phyloP scores from a whole-genome alignment of 23 tunicate species.

The Corella eumyota region DNA sequence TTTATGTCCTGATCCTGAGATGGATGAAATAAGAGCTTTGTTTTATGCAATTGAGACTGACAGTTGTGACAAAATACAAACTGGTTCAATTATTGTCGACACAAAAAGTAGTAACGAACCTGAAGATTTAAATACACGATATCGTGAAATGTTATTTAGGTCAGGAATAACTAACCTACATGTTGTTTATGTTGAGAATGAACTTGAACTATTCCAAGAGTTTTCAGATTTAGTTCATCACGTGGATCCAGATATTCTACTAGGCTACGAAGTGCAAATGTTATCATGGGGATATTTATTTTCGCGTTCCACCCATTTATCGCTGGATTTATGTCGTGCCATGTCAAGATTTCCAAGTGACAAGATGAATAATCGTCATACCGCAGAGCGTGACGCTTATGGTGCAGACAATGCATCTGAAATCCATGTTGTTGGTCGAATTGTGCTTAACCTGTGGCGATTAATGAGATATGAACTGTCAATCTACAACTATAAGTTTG shows the following conservation, averaged over 20 bases:
- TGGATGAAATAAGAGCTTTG: constrained; percentile 62
- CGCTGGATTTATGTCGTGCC: constrained; percentile 57
- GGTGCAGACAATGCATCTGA: constrained; percentile 79
- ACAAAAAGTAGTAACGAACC: not conserved
- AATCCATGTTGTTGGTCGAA: constrained; percentile 49
- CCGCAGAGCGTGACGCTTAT: constrained; percentile 30
- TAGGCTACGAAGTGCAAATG: constrained; percentile 89
- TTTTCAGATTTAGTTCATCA: constrained; percentile 5
- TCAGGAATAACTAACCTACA: constrained; percentile 44
- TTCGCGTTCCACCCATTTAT: constrained; percentile 42
- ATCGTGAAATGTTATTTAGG: not conserved
- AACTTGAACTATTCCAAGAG: constrained; percentile 24
- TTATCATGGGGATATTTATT: constrained; percentile 80
- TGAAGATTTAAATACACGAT: not conserved
- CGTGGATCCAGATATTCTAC: constrained; percentile 38
- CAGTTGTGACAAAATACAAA: not conserved
- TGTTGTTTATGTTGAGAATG: constrained; percentile 22
- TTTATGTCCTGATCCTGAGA: constrained; percentile 70
- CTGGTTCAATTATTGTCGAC: constrained; percentile 44
- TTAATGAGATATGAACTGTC: constrained; percentile 58
- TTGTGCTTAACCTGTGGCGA: constrained; percentile 81
- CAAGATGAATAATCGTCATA: constrained; percentile 20
- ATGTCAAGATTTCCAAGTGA: constrained; percentile 65
- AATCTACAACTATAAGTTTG: constrained; percentile 42
- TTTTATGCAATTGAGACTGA: constrained; percentile 66